Evolutionary conservation across 2,797 vertebrate genomes (phyloP), one percentile per base, ranked within the genome.

Genomic region (Mergus octosetaceus): DNA sequence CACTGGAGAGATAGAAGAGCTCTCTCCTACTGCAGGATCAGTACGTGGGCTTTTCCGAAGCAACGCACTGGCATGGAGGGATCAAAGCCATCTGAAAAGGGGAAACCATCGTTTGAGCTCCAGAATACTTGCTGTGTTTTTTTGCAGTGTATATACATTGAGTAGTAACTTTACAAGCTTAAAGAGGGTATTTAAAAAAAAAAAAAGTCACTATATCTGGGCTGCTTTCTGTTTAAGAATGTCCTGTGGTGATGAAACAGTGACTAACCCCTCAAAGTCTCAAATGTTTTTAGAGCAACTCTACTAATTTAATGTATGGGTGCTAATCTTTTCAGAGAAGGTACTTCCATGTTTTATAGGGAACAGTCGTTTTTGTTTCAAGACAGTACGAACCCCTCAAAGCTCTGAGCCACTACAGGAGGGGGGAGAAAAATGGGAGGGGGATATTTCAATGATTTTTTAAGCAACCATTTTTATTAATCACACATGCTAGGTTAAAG

Each of bases 391-490:
- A 2, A 71, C 11, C 15, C 17, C 36, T 43, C 74, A 47, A 49
- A 75, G 41, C 15, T 82, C 75, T 15, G 36, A 80, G 57, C 21
- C 18, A 3, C 75, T 72, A 71, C 7, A 66, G 34, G 80, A 85
- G 6, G 12, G 16, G 9, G 32, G 60, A 75, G 20, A 22, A 64
- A 86, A 78, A 21, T 17, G n/a, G 12, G 54, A 88, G 24, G 18
- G 28, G 30, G 17, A 30, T 60, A 22, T 8, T 70, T 43, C 7
- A 61, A 2, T 10, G 5, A 11, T 56, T 47, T 74, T 91, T 66
- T 19, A 86, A 88, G 39, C 66, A 93, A 36, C 60, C 9, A 86
- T 86, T 90, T 60, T 72, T 75, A 57, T 80, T 86, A 80, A 93
- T 87, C 38, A 12, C 22, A 53, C 5, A 15, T 25, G 27, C 20